Percentiles rank a stretch among this genome's conserved stretches.
phyloP scores from a whole-genome alignment of 2,888 invertebrate species.

The Megaustenia siamemsis region DNA sequence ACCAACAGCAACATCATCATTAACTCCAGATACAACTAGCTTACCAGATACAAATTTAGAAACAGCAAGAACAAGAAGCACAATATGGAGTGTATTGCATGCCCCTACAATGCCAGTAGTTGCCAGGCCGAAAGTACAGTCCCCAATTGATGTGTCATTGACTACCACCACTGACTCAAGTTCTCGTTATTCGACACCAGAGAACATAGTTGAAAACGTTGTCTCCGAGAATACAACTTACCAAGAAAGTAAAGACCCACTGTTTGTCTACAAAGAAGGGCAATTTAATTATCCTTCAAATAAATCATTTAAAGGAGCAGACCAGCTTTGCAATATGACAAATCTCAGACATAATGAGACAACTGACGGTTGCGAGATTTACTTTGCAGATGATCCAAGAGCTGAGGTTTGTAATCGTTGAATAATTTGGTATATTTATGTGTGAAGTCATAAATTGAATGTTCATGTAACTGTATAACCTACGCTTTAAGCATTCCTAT shows the following conservation, averaged over 20 bases:
- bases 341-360: background rate
- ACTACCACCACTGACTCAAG: background rate
- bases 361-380: background rate
- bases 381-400: constrained; percentile 19
- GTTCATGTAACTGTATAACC: no score
- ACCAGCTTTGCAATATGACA: background rate
- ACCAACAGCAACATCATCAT: background rate
- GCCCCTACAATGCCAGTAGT: constrained; percentile 74
- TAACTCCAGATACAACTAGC: background rate
- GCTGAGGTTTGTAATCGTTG: background rate
- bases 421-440: no score
- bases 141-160: constrained; percentile 1
- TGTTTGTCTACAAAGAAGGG: background rate
- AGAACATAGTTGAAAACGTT: background rate
- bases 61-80: background rate
- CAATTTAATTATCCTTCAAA: background rate
- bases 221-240: background rate
- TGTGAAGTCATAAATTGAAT: no score
- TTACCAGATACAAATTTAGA: background rate
- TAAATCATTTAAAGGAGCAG: background rate
- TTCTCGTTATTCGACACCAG: background rate
- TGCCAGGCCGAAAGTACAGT: constrained; percentile 51
- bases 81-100: constrained; percentile 58
- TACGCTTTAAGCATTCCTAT: no score
- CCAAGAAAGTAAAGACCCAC: background rate